phyloP scores from a whole-genome alignment of 2,113 vertebrate genomes.

The Alaudala cheleensis region DNA sequence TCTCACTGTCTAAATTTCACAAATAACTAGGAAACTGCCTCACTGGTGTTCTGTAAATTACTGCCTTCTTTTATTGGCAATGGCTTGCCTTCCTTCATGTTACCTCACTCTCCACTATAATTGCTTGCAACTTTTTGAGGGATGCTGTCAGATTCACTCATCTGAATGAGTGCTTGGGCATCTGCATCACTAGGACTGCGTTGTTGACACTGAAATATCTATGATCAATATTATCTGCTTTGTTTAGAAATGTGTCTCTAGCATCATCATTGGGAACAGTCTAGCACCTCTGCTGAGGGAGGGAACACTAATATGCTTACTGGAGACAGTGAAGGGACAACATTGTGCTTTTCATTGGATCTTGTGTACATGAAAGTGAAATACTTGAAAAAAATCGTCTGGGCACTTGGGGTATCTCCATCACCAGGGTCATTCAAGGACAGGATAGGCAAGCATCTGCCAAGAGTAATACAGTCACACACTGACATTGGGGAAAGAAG shows the following conservation, averaged over 20 bases:
- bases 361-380: neutral
- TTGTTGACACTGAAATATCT: neutral
- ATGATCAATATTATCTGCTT: neutral
- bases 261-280: neutral
- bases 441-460: neutral
- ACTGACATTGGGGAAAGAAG: neutral
- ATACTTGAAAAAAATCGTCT: neutral
- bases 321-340: neutral
- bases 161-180: neutral
- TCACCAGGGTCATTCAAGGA: neutral
- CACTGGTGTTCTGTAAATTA: neutral
- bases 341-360: neutral
- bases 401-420: fast-evolving
- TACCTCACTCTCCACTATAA: neutral
- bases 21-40: neutral
- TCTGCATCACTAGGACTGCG: neutral
- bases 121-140: neutral
- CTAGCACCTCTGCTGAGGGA: neutral
- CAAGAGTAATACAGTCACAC: neutral
- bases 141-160: neutral
- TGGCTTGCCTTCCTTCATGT: neutral
- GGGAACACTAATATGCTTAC: neutral
- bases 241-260: neutral
- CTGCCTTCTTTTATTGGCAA: neutral
- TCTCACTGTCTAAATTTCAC: neutral